Evolutionary conservation across 1,140 invertebrate species (phyloP), one percentile per base, ranked within the genome.

Genomic region (Papilio polytes): DNA sequence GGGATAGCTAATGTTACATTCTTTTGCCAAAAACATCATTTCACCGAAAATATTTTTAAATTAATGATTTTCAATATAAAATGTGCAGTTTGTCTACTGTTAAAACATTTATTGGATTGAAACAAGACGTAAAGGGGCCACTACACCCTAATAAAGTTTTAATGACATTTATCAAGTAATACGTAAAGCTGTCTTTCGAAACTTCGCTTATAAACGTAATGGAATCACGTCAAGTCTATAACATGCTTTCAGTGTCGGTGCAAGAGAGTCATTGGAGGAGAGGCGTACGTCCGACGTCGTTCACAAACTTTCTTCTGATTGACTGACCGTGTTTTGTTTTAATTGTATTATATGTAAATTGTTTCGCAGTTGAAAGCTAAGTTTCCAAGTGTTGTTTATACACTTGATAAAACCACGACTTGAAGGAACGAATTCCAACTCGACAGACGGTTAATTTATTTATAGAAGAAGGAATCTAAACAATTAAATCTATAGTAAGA

Each of bases 191-290:
- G 63, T 70, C 63, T 70, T 70, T 70, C 63, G 63, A 70, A 70
- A 70, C 63, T 70, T 70, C 63, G 63, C 63, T 70, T 70, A 70
- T 70, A 70, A 70, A 70, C 63, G 63, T 70, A 70, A 70, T 70
- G 63, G 26, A 70, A 70, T 70, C 63, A 70, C 63, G 63, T 70
- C 63, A 70, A 70, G 63, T 15, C 63, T 70, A 4, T 70, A 70
- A 70, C 63, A 70, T 70, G 63, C 63, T 70, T 70, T 70, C 63
- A 70, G 63, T 70, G 22, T 70, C 26, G 4, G 26, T 70, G 63
- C 63, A 70, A 70, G 63, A 36, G 63, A 31, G 63, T 70, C 36
- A 70, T 70, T 31, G 26, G 63, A 70, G 22, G 26, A 70, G 63
- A 70, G 63, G 63, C 26, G 12, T 70, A 31, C 63, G 63, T 70